These are phyloP conservation scores for Eupeodes corollae DNA, from an alignment of 1,140 invertebrate genomes.

Conservation along the genomic window DNA sequence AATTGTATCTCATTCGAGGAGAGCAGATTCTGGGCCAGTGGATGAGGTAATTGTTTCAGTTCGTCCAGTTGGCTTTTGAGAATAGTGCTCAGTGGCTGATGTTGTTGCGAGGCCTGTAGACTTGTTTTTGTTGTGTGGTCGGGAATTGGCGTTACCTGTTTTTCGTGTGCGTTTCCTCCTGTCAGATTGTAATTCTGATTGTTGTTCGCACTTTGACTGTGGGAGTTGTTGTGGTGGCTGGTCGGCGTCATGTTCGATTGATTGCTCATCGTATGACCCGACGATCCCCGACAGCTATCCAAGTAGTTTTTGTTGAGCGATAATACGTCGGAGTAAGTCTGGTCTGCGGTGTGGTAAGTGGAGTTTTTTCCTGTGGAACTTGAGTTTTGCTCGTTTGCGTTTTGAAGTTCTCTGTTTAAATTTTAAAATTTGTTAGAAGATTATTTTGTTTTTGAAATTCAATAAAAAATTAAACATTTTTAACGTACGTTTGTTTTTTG, in stretches of 20 bases:
- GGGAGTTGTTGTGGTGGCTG: constrained; percentile 1
- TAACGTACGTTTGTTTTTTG: constrained; percentile 29
- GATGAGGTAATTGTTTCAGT: constrained; percentile 23
- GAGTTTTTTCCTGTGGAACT: constrained; percentile 69
- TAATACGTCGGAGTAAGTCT: constrained; percentile 36
- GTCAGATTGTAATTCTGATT: constrained; percentile 4
- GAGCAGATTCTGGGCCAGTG: constrained; percentile 32
- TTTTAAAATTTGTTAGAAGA: background rate
- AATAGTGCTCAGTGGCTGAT: constrained; percentile 20
- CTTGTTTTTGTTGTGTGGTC: constrained; percentile 11
- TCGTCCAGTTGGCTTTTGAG: constrained; percentile 30
- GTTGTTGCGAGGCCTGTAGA: constrained; percentile 10
- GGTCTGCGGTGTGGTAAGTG: constrained; percentile 48
- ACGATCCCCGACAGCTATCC: constrained; percentile 47
- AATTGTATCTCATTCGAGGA: constrained; percentile 39
- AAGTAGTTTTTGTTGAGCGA: constrained; percentile 47
- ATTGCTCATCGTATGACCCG: constrained; percentile 34
- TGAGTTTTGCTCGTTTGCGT: constrained; percentile 63
- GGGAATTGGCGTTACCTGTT: constrained; percentile 8
- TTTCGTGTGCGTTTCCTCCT: background rate
- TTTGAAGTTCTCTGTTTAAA: constrained; percentile 36
- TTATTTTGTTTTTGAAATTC: background rate
- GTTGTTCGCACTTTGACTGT: constrained; percentile 6
- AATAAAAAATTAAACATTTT: background rate
- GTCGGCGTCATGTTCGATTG: constrained; percentile 20